These are phyloP conservation scores for Pseudococcus viburni DNA, from an alignment of 2,888 invertebrate genomes.

Conservation along the genomic window DNA sequence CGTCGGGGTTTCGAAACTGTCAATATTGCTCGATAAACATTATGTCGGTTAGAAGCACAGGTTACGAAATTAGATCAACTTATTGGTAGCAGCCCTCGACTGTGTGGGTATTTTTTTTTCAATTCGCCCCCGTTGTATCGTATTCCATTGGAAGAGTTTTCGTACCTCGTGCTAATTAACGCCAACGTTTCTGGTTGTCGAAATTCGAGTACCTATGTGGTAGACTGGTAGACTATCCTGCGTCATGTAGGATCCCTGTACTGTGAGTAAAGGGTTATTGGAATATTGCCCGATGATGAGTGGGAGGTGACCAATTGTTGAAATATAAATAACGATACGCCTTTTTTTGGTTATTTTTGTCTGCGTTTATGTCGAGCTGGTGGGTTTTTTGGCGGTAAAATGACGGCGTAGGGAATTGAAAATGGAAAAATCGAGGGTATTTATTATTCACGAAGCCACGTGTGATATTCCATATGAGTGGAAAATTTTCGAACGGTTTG, in stretches of 20 bases:
- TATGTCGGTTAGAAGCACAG: not conserved
- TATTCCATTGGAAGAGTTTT: not conserved
- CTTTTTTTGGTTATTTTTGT: not conserved
- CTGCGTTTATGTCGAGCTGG: not conserved
- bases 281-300: conserved; percentile 15
- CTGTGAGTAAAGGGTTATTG: not conserved
- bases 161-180: not conserved
- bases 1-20: conserved; percentile 5
- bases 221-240: too few relatives aligned
- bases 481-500: not conserved
- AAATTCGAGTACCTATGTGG: too few relatives aligned
- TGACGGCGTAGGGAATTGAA: not conserved
- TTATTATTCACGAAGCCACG: not conserved
- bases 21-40: conserved; percentile 9
- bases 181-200: not conserved
- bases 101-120: not conserved
- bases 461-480: not conserved
- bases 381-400: not conserved
- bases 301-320: conserved; percentile 6
- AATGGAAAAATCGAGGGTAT: not conserved
- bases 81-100: not conserved
- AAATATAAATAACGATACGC: conserved; percentile 8
- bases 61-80: conserved; percentile 29
- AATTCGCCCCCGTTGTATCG: not conserved
- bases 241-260: not conserved